phyloP scores from a whole-genome alignment of 2,888 invertebrate genomes.

The Chironomus riparius region DNA sequence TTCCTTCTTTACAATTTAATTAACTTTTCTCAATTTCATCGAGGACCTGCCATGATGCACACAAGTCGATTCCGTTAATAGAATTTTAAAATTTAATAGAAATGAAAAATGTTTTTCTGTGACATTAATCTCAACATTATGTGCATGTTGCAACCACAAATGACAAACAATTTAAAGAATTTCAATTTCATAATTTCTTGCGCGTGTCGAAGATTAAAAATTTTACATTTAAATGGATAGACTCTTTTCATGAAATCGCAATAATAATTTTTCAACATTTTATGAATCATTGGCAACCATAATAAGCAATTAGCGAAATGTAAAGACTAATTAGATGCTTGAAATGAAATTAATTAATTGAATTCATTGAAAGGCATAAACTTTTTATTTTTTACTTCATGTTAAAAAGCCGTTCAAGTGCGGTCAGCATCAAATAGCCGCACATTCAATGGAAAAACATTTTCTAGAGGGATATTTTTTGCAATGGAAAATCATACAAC shows the following conservation, averaged over 20 bases:
- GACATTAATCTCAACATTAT: not conserved
- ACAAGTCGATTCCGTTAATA: not conserved
- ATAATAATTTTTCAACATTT: not conserved
- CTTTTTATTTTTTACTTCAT: not conserved
- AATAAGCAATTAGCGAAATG: not conserved
- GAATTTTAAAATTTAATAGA: not conserved
- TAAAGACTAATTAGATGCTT: not conserved
- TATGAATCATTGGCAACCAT: not conserved
- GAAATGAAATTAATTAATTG: conserved; percentile 3
- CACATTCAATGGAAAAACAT: not conserved
- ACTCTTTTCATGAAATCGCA: too few species aligned
- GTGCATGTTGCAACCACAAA: conserved; percentile 10
- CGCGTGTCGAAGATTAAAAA: conserved; percentile 1
- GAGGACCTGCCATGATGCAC: not conserved
- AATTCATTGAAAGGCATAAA: not conserved
- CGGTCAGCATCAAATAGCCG: not conserved
- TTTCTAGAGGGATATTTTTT: not conserved
- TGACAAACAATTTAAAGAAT: not conserved
- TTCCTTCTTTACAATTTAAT: not conserved
- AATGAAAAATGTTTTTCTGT: not conserved
- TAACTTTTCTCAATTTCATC: not conserved
- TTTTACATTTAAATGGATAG: too few species aligned
- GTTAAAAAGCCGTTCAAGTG: not conserved
- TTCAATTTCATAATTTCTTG: not conserved
- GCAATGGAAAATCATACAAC: not conserved